Percentiles rank a stretch among this genome's conserved stretches.
Conservation (phyloP, 2,797 vertebrate genomes). For the Adrianichthys oophorus region DNA sequence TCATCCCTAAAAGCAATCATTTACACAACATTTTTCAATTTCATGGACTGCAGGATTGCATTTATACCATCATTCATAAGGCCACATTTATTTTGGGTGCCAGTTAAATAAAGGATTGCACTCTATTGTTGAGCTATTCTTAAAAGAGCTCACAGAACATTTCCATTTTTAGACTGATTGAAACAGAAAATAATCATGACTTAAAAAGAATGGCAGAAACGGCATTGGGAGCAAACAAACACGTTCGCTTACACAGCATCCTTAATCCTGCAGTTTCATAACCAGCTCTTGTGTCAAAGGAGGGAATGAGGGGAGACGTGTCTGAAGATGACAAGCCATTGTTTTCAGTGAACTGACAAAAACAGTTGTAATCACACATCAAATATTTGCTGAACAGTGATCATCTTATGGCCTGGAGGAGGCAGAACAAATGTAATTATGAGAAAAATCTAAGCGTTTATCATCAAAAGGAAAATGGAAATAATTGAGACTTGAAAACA, state of each 20-base stretch:
- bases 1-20: constrained; percentile 30
- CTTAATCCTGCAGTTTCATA: constrained; percentile 48
- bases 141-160: constrained; percentile 28
- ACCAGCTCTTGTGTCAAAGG: constrained; percentile 19
- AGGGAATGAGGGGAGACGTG: constrained; percentile 10
- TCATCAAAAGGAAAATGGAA: constrained; percentile 9
- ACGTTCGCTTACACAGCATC: constrained; percentile 36
- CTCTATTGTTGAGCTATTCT: constrained; percentile 43
- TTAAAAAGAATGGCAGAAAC: constrained; percentile 58
- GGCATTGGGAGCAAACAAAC: constrained; percentile 39
- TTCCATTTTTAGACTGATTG: constrained; percentile 57
- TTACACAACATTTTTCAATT: constrained; percentile 13
- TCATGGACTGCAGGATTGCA: constrained; percentile 22
- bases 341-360: constrained; percentile 22
- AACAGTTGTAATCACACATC: constrained; percentile 21
- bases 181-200: constrained; percentile 54
- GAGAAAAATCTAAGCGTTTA: neutral
- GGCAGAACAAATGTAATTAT: constrained; percentile 6
- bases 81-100: constrained; percentile 28
- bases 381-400: constrained; percentile 22
- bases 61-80: constrained; percentile 16
- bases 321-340: constrained; percentile 14
- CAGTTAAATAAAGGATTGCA: constrained; percentile 26
- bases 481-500: constrained; percentile 1
- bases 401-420: constrained; percentile 7